These are phyloP conservation scores for Hippocampus barbouri DNA, from an alignment of 2,113 vertebrate genomes.

Conservation along the genomic window DNA sequence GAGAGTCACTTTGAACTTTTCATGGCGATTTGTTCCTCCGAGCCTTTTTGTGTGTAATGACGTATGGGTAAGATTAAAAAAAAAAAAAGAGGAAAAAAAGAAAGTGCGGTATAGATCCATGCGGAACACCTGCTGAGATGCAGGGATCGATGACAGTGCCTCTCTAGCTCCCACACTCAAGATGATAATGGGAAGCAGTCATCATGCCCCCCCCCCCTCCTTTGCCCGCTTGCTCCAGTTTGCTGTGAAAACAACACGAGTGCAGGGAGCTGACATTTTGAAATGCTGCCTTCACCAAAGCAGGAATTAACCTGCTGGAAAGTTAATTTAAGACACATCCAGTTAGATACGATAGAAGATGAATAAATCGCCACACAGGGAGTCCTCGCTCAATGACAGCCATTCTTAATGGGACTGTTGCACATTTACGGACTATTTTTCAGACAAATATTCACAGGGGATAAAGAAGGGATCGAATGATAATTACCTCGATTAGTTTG, in stretches of 20 bases:
- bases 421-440: too few relatives aligned
- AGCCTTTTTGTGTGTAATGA: background rate
- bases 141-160: constrained; percentile 51
- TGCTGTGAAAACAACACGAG: constrained; percentile 47
- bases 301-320: constrained; percentile 29
- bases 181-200: constrained; percentile 60
- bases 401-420: too few relatives aligned
- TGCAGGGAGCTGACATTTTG: constrained; percentile 56
- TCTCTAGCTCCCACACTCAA: constrained; percentile 33
- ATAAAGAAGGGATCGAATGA: too few relatives aligned
- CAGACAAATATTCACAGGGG: too few relatives aligned
- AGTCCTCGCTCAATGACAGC: too few relatives aligned
- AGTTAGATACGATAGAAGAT: too few relatives aligned
- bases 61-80: constrained; percentile 20
- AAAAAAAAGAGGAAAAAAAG: constrained; percentile 33
- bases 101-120: constrained; percentile 39
- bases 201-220: constrained; percentile 40
- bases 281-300: constrained; percentile 53
- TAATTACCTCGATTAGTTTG: background rate
- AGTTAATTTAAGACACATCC: constrained; percentile 33
- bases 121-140: constrained; percentile 55
- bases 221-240: constrained; percentile 32
- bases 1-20: constrained; percentile 43
- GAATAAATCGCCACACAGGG: too few relatives aligned
- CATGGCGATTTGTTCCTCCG: constrained; percentile 47